Percentiles rank a stretch among this genome's conserved stretches.
These are phyloP conservation scores for Tachysurus vachellii DNA, from an alignment of 2,113 vertebrate genomes.

Conservation along the genomic window DNA sequence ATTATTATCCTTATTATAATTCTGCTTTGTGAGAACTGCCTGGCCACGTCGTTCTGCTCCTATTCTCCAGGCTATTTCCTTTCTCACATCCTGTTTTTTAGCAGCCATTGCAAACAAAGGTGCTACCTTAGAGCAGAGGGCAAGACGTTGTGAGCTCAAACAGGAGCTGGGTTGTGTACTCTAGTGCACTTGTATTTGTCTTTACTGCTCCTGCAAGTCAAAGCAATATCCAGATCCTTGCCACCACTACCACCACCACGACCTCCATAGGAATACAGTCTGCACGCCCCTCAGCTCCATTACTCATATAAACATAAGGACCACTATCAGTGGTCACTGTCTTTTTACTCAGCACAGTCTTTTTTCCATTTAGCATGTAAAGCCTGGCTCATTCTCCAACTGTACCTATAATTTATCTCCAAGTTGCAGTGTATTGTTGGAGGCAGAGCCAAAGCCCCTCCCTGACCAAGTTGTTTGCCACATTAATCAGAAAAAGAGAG, in stretches of 20 bases:
- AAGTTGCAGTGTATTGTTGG: background rate
- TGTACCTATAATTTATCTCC: slow-evolving; percentile 7
- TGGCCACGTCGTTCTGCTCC: slow-evolving; percentile 41
- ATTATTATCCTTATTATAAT: too few species aligned
- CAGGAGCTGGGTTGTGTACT: background rate
- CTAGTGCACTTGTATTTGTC: background rate
- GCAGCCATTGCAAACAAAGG: slow-evolving; percentile 60
- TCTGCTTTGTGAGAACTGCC: background rate
- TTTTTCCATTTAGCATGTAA: background rate
- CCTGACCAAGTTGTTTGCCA: slow-evolving; percentile 28
- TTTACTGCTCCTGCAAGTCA: slow-evolving; percentile 51
- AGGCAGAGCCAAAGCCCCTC: background rate
- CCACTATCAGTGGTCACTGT: background rate
- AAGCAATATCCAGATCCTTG: slow-evolving; percentile 54
- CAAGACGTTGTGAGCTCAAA: background rate
- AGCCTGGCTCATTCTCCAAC: background rate
- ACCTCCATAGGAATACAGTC: background rate
- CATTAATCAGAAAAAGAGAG: slow-evolving; percentile 61
- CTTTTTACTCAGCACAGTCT: background rate
- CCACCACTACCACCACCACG: background rate
- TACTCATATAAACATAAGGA: background rate
- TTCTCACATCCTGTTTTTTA: slow-evolving; percentile 62
- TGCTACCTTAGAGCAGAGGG: slow-evolving; percentile 5
- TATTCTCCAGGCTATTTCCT: slow-evolving; percentile 44
- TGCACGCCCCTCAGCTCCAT: background rate